Percentiles rank a stretch among this genome's conserved stretches.
phyloP scores from a whole-genome alignment of 2,888 invertebrate species.

The Oithona nana region DNA sequence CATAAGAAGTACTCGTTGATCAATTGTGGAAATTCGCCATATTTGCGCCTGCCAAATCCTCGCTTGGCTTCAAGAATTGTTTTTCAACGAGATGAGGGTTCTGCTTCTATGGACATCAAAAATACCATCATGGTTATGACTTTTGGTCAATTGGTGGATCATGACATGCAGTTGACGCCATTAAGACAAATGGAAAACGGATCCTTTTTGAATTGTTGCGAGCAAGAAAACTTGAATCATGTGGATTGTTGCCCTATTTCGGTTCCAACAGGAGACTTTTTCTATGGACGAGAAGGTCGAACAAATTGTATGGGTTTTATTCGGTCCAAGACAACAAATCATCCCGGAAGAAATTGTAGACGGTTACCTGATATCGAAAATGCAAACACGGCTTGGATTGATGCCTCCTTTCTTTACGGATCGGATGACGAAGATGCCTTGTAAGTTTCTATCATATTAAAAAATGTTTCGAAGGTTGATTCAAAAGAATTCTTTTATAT shows the following conservation, averaged over 20 bases:
- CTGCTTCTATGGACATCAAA: neutral
- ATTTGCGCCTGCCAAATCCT: neutral
- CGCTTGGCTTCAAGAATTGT: neutral
- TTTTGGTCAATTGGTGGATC: conserved; percentile 10
- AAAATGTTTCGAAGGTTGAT: neutral
- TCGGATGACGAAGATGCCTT: neutral
- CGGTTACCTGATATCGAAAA: conserved; percentile 1
- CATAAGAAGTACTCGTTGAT: neutral
- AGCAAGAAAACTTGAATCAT: neutral
- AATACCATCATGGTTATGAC: neutral
- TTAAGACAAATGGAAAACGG: neutral
- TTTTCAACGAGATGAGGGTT: neutral
- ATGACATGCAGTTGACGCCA: conserved; percentile 9
- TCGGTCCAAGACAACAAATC: neutral
- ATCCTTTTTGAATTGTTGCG: conserved; percentile 9
- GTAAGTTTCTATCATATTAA: neutral
- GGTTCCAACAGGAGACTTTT: neutral
- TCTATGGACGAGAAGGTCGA: neutral
- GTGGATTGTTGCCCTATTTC: conserved; percentile 7
- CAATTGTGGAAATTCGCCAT: neutral
- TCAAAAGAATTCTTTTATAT: neutral
- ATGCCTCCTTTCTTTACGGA: conserved; percentile 5
- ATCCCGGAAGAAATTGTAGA: neutral
- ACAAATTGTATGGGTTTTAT: conserved; percentile 1
- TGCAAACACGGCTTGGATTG: conserved; percentile 7